Evolutionary conservation across 2,888 invertebrate genomes (phyloP).

Genomic region (Copidosoma aretas): DNA sequence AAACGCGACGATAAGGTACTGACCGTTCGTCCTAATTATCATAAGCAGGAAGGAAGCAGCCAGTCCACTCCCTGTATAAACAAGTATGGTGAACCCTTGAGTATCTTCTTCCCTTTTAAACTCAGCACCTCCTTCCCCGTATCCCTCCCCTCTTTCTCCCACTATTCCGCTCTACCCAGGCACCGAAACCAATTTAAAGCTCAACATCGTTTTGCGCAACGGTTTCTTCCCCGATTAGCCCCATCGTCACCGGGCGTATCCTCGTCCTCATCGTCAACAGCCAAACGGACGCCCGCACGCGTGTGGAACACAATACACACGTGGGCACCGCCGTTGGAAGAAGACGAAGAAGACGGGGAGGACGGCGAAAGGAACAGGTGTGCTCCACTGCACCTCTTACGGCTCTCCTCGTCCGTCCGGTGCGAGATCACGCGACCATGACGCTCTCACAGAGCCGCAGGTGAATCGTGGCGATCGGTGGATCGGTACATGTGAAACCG

Average conservation of each 20-base stretch:
- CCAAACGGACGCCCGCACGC: conserved; percentile 8
- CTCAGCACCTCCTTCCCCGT: too few relatives aligned
- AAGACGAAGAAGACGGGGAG: too few relatives aligned
- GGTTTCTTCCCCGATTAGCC: conserved; percentile 11
- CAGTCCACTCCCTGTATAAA: too few relatives aligned
- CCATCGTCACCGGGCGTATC: background rate
- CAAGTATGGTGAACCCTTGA: background rate
- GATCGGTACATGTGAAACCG: background rate
- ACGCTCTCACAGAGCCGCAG: conserved; percentile 15
- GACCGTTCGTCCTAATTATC: conserved; percentile 16
- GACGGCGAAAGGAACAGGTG: too few relatives aligned
- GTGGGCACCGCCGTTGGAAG: background rate
- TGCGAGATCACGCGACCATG: conserved; percentile 25
- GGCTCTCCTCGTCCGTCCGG: conserved; percentile 5
- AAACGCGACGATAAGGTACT: background rate
- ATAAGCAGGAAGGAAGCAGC: conserved; percentile 29
- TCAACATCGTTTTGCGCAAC: conserved; percentile 16
- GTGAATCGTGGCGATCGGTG: conserved; percentile 26
- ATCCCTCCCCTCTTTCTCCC: too few relatives aligned
- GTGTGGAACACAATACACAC: background rate
- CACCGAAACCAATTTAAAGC: background rate
- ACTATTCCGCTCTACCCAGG: too few relatives aligned
- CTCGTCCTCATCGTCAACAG: conserved; percentile 20
- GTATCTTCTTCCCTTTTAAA: conserved; percentile 19
- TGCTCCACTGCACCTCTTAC: too few relatives aligned